Evolutionary conservation across 2,797 vertebrate species (phyloP).

Genomic region (Cryptoblepharus egeriae): DNA sequence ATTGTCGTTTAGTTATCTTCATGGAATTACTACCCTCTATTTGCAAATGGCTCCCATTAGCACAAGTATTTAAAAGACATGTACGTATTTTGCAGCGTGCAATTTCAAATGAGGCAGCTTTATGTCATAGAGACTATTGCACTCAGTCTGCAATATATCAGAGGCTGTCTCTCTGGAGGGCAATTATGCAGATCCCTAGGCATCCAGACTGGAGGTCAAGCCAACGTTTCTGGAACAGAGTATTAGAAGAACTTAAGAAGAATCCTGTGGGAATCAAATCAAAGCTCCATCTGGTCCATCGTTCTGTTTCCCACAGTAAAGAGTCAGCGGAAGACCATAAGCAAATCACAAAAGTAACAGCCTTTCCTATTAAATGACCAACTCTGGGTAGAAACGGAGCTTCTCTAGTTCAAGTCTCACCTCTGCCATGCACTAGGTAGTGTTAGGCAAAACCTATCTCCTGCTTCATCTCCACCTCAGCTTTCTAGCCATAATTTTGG

Average conservation of each 20-base stretch:
- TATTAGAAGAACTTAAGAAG: not conserved
- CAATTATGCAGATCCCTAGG: not conserved
- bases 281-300: not conserved
- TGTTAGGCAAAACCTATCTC: too few species aligned
- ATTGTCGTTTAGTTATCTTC: constrained; percentile 41
- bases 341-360: too few species aligned
- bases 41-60: constrained; percentile 26
- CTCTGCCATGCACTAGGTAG: too few species aligned
- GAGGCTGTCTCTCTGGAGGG: too few species aligned
- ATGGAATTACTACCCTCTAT: constrained; percentile 37
- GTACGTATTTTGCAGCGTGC: constrained; percentile 9
- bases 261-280: not conserved
- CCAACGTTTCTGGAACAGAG: not conserved
- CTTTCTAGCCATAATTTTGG: too few species aligned
- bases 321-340: not conserved
- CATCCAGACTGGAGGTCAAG: not conserved
- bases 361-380: not conserved
- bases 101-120: constrained; percentile 12
- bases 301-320: not conserved
- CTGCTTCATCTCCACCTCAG: too few species aligned
- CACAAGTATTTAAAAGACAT: not conserved
- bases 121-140: not conserved
- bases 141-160: too few species aligned
- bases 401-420: too few species aligned
- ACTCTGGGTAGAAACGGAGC: too few species aligned